Evolutionary conservation across 2,888 invertebrate genomes (phyloP), one percentile per base, ranked within the genome.

Genomic region (Synanthedon tipuliformis): DNA sequence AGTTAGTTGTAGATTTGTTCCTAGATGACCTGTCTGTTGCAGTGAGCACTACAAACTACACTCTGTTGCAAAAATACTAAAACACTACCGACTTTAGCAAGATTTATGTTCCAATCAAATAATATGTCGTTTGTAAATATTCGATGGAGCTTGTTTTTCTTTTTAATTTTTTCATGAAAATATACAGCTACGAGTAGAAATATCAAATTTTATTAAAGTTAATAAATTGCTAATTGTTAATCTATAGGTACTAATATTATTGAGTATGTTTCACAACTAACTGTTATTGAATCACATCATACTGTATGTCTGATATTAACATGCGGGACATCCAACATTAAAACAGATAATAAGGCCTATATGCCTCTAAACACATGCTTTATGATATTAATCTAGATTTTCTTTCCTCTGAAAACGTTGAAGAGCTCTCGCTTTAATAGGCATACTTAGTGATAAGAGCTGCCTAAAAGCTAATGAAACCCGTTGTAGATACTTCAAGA

Each of bases 1-100:
- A 68, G 68, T 69, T 66, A 66, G 64, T 74, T 64, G 62, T 59
- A 71, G 71, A 77, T 75, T 78, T 76, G 73, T 75, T 73, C 66
- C 64, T 61, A 68, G 76, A 75, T 72, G 70, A 67, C 65, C 75
- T 75, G 77, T 78, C 76, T 60, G 52, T 54, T 57, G 56, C 74
- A 73, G 61, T 45, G 45, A 45, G 45, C 15, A 11, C 45, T 15
- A 45, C 45, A 45, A 45, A 45, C 56, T 55, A 49, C 18, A 23
- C 23, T 49, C 23, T 16, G 15, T 11, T 16, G 49, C 16, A 49
- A 16, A 49, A 49, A 49, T 49, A 49, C 49, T 49, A 49, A 49
- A n/a, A 49, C 49, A 49, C 16, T 49, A 49, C 16, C 5, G 49
- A 12, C 45, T 45, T 15, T 15, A 45, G 15, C 13, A 15, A 45